Conservation (phyloP, 1,140 invertebrate species). For the Eriocheir sinensis region DNA sequence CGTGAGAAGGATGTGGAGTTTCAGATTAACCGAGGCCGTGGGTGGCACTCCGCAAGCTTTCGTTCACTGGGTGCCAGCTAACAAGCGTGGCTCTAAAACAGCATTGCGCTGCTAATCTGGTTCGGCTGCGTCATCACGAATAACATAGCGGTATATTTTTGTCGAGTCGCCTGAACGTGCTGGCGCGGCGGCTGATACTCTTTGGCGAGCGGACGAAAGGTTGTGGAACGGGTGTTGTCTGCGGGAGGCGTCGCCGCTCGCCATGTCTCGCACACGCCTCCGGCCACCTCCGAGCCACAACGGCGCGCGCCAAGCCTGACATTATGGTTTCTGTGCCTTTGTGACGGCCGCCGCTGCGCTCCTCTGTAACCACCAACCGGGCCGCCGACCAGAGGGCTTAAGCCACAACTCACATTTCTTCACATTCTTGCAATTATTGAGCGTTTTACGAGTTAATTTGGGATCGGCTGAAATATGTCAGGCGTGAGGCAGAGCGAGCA, state of each 20-base stretch:
- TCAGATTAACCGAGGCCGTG: constrained; percentile 78
- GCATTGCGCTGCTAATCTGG: not conserved
- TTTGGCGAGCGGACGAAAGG: constrained; percentile 67
- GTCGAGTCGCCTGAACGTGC: constrained; percentile 30
- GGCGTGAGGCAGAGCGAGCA: not conserved
- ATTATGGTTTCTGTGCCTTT: constrained; percentile 74
- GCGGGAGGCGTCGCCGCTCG: constrained; percentile 73
- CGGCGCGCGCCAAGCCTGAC: constrained; percentile 72
- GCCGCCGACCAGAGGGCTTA: constrained; percentile 69
- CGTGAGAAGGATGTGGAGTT: constrained; percentile 78
- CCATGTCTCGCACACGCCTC: constrained; percentile 79
- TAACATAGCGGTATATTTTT: constrained; percentile 23
- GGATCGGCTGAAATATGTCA: constrained; percentile 28
- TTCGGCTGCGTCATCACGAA: constrained; percentile 4
- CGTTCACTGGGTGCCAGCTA: constrained; percentile 52
- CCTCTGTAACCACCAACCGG: constrained; percentile 78
- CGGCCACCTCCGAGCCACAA: constrained; percentile 73
- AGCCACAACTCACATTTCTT: constrained; percentile 60
- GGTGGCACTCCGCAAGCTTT: constrained; percentile 75
- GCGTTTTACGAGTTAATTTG: not conserved
- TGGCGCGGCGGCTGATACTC: constrained; percentile 33
- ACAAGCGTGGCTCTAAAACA: constrained; percentile 19
- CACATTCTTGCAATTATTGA: constrained; percentile 46
- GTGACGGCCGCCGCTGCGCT: constrained; percentile 74
- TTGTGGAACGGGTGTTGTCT: constrained; percentile 70